Base-by-base conservation (phyloP, 2,113 vertebrate species). In the Cyanocitta stelleri region DNA sequence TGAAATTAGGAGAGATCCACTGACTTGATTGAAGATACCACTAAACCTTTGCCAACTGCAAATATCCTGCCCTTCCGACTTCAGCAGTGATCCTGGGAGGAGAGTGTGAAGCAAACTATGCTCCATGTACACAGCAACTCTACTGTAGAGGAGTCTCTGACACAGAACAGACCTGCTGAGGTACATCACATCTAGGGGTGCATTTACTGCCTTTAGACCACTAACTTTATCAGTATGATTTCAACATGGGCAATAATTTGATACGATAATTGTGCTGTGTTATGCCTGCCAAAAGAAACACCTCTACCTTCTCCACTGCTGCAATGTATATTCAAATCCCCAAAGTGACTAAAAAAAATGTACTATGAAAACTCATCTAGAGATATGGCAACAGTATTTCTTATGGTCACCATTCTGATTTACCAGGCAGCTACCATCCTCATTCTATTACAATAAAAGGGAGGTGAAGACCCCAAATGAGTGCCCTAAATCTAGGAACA, bases 1-100 rank as follows among this genome's bases (percentile, higher is more conserved):
- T 93, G 39, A 56, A 96, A 95, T 90, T 92, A 93, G 64, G 64
- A 78, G 82, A 93, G 91, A 95, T 92, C 33, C 89, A 81, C 64
- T 72, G 86, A 84, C 39, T 89, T 85, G 63, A 95, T 81, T 81
- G 80, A 93, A 89, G 64, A 90, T 10, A 52, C 64, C 69, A 78
- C 76, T 92, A 78, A 96, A 89, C 83, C 86, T 84, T 81, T 92
- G 43, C 68, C 63, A 89, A 0, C 52, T 92, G 59, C 35, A 83
- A 88, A 94, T 49, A 92, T 66, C n/a, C n/a, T 80, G 82, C 72
- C 51, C 24, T 77, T 71, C 59, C 1, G 1, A 59, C 59, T 80
- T 88, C 72, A 74, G 59, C 83, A 71, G 72, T 9, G 55, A 51
- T 86, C 39, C 64, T 30, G 54, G 63, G 37, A 85, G 63, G 32